Percentiles rank a stretch among this genome's conserved stretches.
Evolutionary conservation across 2,113 vertebrate species (phyloP).

Genomic region (Oncorhynchus tshawytscha): DNA sequence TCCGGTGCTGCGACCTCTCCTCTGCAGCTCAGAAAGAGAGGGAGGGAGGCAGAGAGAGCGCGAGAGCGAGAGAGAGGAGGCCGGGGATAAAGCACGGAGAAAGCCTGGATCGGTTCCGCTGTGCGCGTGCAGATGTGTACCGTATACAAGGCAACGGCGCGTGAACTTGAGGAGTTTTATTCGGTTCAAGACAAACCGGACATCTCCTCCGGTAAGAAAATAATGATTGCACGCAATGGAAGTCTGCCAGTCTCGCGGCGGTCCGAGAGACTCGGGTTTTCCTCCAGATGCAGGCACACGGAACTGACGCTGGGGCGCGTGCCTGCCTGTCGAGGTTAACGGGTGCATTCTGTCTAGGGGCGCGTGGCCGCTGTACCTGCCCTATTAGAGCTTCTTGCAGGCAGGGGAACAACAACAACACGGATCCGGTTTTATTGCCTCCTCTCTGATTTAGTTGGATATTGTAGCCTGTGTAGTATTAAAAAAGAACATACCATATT

Average conservation of each 20-base stretch:
- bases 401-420: no score
- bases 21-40: slow-evolving; percentile 61
- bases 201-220: not conserved
- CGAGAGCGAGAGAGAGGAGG: slow-evolving; percentile 47
- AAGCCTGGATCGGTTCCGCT: slow-evolving; percentile 45
- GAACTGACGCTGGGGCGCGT: slow-evolving; percentile 50
- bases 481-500: no score
- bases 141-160: slow-evolving; percentile 45
- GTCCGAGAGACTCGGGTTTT: slow-evolving; percentile 46
- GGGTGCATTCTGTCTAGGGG: slow-evolving; percentile 62
- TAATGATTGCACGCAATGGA: not conserved
- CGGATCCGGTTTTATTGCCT: no score
- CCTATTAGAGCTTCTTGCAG: slow-evolving; percentile 18
- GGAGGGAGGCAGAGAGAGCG: no score
- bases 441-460: no score
- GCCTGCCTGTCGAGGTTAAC: slow-evolving; percentile 58
- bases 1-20: slow-evolving; percentile 66
- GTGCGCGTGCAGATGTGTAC: slow-evolving; percentile 56
- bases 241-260: slow-evolving; percentile 25
- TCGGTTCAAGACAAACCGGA: slow-evolving; percentile 18
- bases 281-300: slow-evolving; percentile 61
- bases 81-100: slow-evolving; percentile 64
- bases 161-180: slow-evolving; percentile 66
- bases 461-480: no score
- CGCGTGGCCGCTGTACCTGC: slow-evolving; percentile 59